Evolutionary conservation across 2,113 vertebrate species (phyloP).

Genomic region (Pituophis catenifer): DNA sequence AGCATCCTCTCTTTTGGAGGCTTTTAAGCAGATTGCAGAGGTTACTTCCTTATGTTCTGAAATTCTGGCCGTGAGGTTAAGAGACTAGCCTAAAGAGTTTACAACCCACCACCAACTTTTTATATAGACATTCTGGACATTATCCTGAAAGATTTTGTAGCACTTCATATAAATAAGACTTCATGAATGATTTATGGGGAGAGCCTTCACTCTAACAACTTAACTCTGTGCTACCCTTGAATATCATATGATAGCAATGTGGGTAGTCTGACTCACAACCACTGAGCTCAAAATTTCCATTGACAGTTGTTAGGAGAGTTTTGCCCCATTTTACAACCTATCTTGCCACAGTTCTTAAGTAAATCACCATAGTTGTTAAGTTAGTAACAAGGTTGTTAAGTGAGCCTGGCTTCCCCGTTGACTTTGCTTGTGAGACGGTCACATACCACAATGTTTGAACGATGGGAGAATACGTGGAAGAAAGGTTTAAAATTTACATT

Average conservation of each 20-base stretch:
- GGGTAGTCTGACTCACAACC: neutral
- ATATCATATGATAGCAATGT: neutral
- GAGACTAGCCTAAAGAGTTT: neutral
- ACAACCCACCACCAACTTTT: neutral
- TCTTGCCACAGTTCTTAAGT: too few relatives aligned
- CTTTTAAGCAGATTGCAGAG: neutral
- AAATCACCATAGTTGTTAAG: too few relatives aligned
- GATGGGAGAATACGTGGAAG: too few relatives aligned
- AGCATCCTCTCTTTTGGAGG: neutral
- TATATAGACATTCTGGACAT: neutral
- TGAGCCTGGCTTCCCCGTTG: too few relatives aligned
- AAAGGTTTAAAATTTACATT: too few relatives aligned
- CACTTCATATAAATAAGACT: neutral
- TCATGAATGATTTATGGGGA: neutral
- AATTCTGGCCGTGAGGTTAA: neutral
- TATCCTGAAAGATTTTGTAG: neutral
- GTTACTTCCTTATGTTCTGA: neutral
- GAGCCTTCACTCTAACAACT: neutral
- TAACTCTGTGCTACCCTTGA: neutral
- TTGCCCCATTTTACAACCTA: too few relatives aligned
- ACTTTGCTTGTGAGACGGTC: too few relatives aligned
- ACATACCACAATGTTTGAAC: too few relatives aligned
- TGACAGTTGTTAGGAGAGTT: too few relatives aligned
- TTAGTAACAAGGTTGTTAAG: too few relatives aligned
- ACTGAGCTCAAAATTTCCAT: too few relatives aligned